These are phyloP conservation scores for Oxycera nigricornis DNA, from an alignment of 2,888 invertebrate genomes.

Conservation along the genomic window DNA sequence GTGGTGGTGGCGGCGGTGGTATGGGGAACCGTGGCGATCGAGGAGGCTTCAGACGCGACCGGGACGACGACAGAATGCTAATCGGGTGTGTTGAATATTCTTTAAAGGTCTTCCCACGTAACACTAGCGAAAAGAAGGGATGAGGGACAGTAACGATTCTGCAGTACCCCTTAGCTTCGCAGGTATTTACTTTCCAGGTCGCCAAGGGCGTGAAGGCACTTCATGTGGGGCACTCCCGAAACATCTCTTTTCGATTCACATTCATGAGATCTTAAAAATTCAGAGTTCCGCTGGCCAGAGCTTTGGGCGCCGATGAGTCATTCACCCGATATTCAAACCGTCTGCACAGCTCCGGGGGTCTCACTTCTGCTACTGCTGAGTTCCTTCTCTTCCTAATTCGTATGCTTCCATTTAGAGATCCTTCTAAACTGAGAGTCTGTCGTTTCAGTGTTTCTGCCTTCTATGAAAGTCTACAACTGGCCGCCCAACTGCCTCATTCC, in stretches of 20 bases:
- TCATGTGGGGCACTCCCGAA: not conserved
- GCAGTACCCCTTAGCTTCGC: not conserved
- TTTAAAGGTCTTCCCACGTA: not conserved
- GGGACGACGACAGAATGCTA: conserved; percentile 65
- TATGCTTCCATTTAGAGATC: too few species aligned
- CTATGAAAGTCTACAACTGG: too few species aligned
- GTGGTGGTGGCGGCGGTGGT: conserved; percentile 59
- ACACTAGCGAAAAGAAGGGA: not conserved
- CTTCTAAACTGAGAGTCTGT: too few species aligned
- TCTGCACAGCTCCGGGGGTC: too few species aligned
- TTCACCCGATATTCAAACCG: too few species aligned
- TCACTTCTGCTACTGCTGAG: too few species aligned
- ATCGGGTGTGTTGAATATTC: conserved; percentile 48
- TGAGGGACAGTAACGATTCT: not conserved
- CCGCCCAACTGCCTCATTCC: too few species aligned
- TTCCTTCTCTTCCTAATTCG: too few species aligned
- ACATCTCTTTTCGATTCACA: not conserved
- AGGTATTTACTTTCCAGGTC: not conserved
- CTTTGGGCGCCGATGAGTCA: too few species aligned
- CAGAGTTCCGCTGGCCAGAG: too few species aligned
- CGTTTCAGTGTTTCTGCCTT: too few species aligned
- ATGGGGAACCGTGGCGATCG: conserved; percentile 63
- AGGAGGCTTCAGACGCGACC: conserved; percentile 63
- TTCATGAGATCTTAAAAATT: too few species aligned
- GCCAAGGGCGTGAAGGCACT: not conserved